phyloP scores from a whole-genome alignment of 2,797 vertebrate species.

The Catamblyrhynchus diadema region DNA sequence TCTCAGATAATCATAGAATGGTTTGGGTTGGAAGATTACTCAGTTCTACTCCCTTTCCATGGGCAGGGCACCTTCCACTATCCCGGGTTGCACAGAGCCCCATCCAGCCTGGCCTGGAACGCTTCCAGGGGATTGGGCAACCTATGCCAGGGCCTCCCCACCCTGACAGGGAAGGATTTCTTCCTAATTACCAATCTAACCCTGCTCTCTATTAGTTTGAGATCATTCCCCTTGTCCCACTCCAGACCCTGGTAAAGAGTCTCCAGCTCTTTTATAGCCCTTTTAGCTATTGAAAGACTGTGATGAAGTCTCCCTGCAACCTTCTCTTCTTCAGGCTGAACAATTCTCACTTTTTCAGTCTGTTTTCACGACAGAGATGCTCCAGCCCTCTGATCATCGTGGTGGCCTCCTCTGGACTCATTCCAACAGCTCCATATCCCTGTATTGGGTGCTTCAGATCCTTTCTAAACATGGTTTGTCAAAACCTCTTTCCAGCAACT shows the following conservation, averaged over 20 bases:
- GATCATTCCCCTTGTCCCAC: neutral
- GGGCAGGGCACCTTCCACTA: neutral
- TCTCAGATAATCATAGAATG: neutral
- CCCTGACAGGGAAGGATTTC: neutral
- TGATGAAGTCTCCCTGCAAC: neutral
- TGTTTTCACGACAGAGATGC: neutral
- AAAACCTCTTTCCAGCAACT: neutral
- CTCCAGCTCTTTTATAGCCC: neutral
- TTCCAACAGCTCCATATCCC: neutral
- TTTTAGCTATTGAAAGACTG: neutral
- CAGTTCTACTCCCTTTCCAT: neutral
- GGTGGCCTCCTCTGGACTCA: neutral
- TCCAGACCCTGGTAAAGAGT: neutral
- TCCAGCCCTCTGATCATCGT: neutral
- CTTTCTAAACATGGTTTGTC: neutral
- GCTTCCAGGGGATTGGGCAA: neutral
- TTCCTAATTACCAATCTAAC: rapidly evolving
- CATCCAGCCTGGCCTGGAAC: rapidly evolving
- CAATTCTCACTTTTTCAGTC: neutral
- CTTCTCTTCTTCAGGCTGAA: neutral
- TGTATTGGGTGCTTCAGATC: neutral
- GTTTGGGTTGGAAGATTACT: neutral
- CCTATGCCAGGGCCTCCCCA: neutral
- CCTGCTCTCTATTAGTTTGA: neutral
- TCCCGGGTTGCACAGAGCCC: neutral